A percentile compares a stretch with the other conserved stretches of the same genome.
Evolutionary conservation across 2,113 vertebrate genomes (phyloP).

Genomic region (Phyllopteryx taeniolatus): DNA sequence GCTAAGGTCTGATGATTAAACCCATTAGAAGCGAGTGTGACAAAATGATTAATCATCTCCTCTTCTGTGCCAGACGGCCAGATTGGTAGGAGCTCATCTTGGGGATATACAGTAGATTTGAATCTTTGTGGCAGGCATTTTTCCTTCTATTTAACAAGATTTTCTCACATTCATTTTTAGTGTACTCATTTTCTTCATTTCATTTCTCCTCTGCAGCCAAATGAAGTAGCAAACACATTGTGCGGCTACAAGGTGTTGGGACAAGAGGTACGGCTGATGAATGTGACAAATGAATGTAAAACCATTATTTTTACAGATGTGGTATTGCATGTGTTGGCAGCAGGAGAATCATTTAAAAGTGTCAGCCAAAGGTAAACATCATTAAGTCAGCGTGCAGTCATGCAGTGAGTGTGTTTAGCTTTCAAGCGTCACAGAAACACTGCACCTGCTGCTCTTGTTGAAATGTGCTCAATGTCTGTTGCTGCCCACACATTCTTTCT

Average conservation of each 20-base stretch:
- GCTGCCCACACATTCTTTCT: neutral
- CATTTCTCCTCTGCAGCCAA: slow-evolving; percentile 46
- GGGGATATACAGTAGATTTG: slow-evolving; percentile 2
- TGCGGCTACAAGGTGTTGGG: slow-evolving; percentile 67
- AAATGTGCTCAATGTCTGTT: neutral
- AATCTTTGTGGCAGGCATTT: neutral
- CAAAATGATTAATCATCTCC: neutral
- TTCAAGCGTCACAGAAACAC: neutral
- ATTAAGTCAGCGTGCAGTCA: neutral
- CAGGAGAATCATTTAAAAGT: neutral
- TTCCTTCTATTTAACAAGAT: neutral
- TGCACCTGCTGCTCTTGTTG: neutral
- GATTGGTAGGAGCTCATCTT: neutral
- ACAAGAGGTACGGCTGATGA: slow-evolving; percentile 53
- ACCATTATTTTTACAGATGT: neutral
- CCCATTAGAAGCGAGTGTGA: neutral
- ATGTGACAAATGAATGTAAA: too few species aligned
- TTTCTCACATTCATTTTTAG: neutral
- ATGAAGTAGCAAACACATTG: slow-evolving; percentile 73
- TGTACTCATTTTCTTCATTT: neutral
- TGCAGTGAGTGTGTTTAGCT: neutral
- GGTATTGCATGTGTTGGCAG: neutral
- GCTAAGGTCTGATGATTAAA: neutral
- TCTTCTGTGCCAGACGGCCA: slow-evolving; percentile 13
- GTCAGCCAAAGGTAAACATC: neutral